Conservation (phyloP, 35 echinoderm and acorn worm genomes). For the Heliocidaris tuberculata region DNA sequence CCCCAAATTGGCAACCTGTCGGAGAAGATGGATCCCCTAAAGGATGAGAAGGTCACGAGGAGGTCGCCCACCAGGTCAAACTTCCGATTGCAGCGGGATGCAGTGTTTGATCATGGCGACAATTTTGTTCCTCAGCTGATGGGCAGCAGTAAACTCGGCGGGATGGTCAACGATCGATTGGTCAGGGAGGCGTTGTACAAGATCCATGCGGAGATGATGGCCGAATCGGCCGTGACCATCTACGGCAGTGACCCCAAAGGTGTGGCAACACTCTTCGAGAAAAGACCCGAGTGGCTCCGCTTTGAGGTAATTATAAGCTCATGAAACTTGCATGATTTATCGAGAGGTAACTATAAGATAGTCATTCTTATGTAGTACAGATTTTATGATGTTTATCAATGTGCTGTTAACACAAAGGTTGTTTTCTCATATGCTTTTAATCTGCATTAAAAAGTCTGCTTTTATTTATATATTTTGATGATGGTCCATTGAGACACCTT, state of each 20-base stretch:
- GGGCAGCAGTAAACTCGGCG: background rate
- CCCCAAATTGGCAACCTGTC: background rate
- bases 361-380: background rate
- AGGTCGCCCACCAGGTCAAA: slow-evolving; percentile 30
- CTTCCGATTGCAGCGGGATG: background rate
- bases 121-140: background rate
- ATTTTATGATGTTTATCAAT: background rate
- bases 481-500: background rate
- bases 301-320: slow-evolving; percentile 61
- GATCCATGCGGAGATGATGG: slow-evolving; percentile 78
- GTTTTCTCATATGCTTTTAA: background rate
- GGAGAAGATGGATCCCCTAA: slow-evolving; percentile 21
- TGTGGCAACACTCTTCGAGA: slow-evolving; percentile 54
- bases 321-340: background rate
- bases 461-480: background rate
- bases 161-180: slow-evolving; percentile 55
- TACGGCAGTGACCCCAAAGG: slow-evolving; percentile 50
- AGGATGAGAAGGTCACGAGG: slow-evolving; percentile 40
- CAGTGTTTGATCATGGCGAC: background rate
- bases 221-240: slow-evolving; percentile 49
- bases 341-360: too few relatives aligned
- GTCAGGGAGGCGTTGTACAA: slow-evolving; percentile 74
- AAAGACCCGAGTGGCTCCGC: slow-evolving; percentile 61
- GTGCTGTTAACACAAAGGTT: background rate
- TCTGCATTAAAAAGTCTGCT: background rate